These are phyloP conservation scores for Laspeyria flexula DNA, from an alignment of 2,888 invertebrate genomes.

Conservation along the genomic window DNA sequence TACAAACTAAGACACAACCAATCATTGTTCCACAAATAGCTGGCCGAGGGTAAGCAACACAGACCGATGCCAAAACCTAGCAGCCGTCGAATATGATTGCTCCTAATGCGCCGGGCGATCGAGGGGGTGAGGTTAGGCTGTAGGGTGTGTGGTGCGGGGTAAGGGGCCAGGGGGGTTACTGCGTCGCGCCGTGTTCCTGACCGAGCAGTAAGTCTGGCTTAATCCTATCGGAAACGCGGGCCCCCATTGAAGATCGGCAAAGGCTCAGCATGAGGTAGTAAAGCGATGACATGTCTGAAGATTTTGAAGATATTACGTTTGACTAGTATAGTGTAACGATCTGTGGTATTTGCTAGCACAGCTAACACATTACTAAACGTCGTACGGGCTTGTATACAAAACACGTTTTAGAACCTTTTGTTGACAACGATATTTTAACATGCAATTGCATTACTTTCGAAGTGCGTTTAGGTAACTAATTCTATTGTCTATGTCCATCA, in stretches of 20 bases:
- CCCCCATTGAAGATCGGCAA: constrained; percentile 81
- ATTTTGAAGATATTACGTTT: constrained; percentile 53
- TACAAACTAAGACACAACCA: constrained; percentile 77
- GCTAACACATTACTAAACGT: neutral
- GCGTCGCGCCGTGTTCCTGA: constrained; percentile 81
- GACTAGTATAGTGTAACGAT: constrained; percentile 14
- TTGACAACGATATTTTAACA: too few species aligned
- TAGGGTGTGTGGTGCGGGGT: constrained; percentile 49
- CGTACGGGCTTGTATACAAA: too few species aligned
- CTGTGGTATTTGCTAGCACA: neutral
- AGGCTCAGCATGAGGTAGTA: constrained; percentile 56
- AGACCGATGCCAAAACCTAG: constrained; percentile 83
- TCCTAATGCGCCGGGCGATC: constrained; percentile 77
- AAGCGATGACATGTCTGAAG: constrained; percentile 64
- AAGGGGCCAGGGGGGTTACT: constrained; percentile 53
- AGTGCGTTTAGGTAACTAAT: too few species aligned
- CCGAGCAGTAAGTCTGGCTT: constrained; percentile 86
- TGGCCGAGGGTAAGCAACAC: constrained; percentile 78
- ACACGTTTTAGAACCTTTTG: too few species aligned
- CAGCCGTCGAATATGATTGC: constrained; percentile 85
- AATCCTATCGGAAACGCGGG: constrained; percentile 85
- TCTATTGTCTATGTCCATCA: too few species aligned
- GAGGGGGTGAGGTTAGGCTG: constrained; percentile 52
- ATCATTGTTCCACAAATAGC: constrained; percentile 83
- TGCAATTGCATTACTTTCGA: too few species aligned